Evolutionary conservation across 2,113 vertebrate species (phyloP).

Genomic region (Psilopsiagon aymara): DNA sequence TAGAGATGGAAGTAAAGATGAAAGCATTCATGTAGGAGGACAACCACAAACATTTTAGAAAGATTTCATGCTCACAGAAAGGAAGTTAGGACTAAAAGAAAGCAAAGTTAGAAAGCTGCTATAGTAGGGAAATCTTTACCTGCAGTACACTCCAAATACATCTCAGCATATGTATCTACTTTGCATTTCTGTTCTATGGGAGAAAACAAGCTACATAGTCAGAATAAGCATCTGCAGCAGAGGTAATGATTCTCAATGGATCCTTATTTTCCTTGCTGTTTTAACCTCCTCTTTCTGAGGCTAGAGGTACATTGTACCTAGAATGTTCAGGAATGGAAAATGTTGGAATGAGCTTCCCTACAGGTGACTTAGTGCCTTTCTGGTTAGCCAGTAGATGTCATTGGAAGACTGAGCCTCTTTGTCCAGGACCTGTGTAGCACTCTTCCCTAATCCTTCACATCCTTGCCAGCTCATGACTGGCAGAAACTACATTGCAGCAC

Average conservation of each 20-base stretch:
- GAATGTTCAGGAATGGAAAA: not conserved
- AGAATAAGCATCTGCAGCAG: not conserved
- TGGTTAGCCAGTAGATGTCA: constrained; percentile 59
- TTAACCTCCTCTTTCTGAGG: not conserved
- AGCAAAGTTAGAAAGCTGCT: not conserved
- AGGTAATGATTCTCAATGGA: not conserved
- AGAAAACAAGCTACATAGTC: not conserved
- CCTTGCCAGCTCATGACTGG: not conserved
- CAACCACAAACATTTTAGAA: not conserved
- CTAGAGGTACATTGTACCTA: not conserved
- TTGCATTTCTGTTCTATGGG: not conserved
- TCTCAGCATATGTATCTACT: not conserved
- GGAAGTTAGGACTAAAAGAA: not conserved
- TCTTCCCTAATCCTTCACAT: not conserved
- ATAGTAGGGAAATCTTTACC: not conserved
- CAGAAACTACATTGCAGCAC: not conserved
- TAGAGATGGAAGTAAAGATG: not conserved
- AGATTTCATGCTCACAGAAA: not conserved
- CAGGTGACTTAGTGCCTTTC: constrained; percentile 1
- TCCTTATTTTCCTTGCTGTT: not conserved
- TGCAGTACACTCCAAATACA: not conserved
- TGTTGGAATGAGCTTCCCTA: not conserved
- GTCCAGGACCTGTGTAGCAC: not conserved
- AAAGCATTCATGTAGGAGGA: not conserved
- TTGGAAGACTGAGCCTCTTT: constrained; percentile 26